Evolutionary conservation across 1,140 invertebrate species (phyloP).

Genomic region (Mercenaria mercenaria): DNA sequence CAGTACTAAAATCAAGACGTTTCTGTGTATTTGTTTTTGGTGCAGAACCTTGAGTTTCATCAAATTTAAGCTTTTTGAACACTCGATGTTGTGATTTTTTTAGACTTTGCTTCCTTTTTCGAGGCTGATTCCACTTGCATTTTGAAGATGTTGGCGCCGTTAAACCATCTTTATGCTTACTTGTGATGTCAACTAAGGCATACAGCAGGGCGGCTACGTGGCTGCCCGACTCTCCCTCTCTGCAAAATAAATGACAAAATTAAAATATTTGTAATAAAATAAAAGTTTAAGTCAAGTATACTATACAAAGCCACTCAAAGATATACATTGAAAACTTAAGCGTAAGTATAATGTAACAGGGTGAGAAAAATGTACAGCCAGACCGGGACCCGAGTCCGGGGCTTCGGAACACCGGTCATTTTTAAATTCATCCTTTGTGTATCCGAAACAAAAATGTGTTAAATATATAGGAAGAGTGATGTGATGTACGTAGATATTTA

Average conservation of each 20-base stretch:
- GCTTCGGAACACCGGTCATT: too few species aligned
- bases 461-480: too few species aligned
- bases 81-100: conserved; percentile 28
- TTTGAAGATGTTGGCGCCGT: not conserved
- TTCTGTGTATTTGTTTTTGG: not conserved
- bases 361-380: too few species aligned
- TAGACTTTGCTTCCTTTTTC: conserved; percentile 24
- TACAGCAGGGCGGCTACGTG: conserved; percentile 50
- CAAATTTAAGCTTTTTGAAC: conserved; percentile 1
- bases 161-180: conserved; percentile 38
- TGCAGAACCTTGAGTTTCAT: not conserved
- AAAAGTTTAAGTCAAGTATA: too few species aligned
- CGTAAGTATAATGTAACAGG: too few species aligned
- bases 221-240: conserved; percentile 27
- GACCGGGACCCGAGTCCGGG: too few species aligned
- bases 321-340: too few species aligned
- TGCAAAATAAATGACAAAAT: conserved; percentile 29
- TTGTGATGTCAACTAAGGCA: conserved; percentile 29
- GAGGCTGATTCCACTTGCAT: not conserved
- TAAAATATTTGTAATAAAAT: too few species aligned
- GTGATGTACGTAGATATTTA: too few species aligned
- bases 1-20: not conserved
- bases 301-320: too few species aligned
- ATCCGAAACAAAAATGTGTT: too few species aligned
- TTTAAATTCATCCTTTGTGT: too few species aligned